These are phyloP conservation scores for Drosophila subsilvestris DNA, from an alignment of 2,888 invertebrate genomes.

Conservation along the genomic window DNA sequence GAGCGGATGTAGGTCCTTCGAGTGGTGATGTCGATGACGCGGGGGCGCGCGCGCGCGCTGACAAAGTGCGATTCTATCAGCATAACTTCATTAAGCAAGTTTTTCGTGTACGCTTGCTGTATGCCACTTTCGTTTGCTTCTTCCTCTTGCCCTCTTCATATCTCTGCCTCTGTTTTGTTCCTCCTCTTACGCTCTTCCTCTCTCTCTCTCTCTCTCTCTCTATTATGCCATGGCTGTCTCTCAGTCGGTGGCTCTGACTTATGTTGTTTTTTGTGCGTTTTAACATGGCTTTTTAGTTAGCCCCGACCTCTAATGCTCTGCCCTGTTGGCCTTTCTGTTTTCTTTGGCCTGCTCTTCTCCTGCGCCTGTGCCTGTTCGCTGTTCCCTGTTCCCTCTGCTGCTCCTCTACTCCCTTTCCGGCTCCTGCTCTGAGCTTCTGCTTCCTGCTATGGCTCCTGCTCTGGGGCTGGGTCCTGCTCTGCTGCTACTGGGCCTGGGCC, in stretches of 20 bases:
- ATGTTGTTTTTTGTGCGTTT: slow-evolving; percentile 63
- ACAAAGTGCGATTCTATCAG: slow-evolving; percentile 75
- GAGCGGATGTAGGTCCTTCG: not conserved
- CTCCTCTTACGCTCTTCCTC: not conserved
- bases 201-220: slow-evolving; percentile 36
- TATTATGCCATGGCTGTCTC: slow-evolving; percentile 21
- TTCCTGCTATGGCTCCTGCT: not conserved
- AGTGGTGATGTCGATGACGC: slow-evolving; percentile 25
- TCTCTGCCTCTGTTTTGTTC: slow-evolving; percentile 7
- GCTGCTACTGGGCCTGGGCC: slow-evolving; percentile 11
- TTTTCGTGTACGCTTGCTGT: slow-evolving; percentile 50
- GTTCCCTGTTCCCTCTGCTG: slow-evolving; percentile 5
- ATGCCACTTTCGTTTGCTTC: slow-evolving; percentile 40
- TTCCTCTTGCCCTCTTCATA: not conserved
- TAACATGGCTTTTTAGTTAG: slow-evolving; percentile 72
- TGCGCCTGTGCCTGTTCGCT: slow-evolving; percentile 5
- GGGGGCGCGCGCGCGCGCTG: slow-evolving; percentile 39
- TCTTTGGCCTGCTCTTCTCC: slow-evolving; percentile 24
- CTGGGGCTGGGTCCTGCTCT: not conserved
- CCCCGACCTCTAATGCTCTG: slow-evolving; percentile 48
- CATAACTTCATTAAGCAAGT: slow-evolving; percentile 82
- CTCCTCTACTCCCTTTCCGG: not conserved
- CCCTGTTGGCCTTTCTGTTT: slow-evolving; percentile 37
- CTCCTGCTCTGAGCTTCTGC: not conserved
- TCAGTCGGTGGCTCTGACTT: slow-evolving; percentile 28